These are phyloP conservation scores for Callinectes sapidus DNA, from an alignment of 2,888 invertebrate genomes.

Conservation along the genomic window DNA sequence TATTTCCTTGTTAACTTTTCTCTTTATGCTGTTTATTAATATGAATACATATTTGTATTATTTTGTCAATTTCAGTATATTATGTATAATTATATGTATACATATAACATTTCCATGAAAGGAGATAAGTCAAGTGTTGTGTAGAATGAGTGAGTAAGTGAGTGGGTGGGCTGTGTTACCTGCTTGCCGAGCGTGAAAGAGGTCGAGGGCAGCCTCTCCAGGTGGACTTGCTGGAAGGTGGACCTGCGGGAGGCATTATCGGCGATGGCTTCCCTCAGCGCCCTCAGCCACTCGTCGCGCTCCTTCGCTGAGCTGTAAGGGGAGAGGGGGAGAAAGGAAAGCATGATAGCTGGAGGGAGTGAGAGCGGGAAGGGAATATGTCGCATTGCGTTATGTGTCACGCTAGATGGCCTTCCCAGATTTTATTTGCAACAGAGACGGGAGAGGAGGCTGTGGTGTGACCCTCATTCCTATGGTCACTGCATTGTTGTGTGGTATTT, in stretches of 20 bases:
- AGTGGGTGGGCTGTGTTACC: conserved; percentile 73
- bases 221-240: conserved; percentile 75
- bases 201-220: conserved; percentile 70
- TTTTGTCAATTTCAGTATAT: not conserved
- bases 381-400: not conserved
- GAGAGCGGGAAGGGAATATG: not conserved
- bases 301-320: conserved; percentile 77
- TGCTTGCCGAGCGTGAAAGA: conserved; percentile 75
- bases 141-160: too few relatives aligned
- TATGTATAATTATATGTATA: not conserved
- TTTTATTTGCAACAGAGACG: not conserved
- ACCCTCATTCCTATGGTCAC: not conserved
- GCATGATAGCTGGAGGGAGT: not conserved
- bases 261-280: conserved; percentile 77
- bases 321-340: not conserved
- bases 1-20: not conserved
- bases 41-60: too few relatives aligned
- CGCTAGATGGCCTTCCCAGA: not conserved
- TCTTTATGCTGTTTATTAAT: not conserved
- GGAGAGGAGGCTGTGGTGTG: not conserved
- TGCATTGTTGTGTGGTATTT: not conserved
- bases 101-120: not conserved
- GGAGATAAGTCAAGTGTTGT: not conserved
- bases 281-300: conserved; percentile 78
- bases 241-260: conserved; percentile 77